Evolutionary conservation across 2,888 invertebrate species (phyloP), one percentile per base, ranked within the genome.

Genomic region (Platerodrilus igneus): DNA sequence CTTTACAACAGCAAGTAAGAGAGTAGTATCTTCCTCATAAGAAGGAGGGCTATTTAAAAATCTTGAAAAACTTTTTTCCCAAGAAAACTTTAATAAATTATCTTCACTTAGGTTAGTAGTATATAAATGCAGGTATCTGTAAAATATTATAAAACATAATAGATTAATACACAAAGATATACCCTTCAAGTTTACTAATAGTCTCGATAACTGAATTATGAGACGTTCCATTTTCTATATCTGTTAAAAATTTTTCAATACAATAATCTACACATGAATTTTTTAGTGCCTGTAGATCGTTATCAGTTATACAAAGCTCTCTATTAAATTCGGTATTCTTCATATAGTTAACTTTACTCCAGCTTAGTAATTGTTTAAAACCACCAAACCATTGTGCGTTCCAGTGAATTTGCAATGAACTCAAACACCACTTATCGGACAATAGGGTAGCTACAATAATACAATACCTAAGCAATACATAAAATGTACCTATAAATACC

Each of bases 41-140:
- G 81, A 77, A 1, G 84, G 84, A 27, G 79, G 74, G 2, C 79
- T 73, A 39, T 71, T 66, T 23, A 84, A 64, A 61, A 80, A 85
- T 22, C 80, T 70, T 17, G 69, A 67, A 49, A 81, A 75, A 1
- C 73, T 72, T 51, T 73, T 70, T 52, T 75, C 73, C 84, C 83
- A 85, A 6, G 78, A 75, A 41, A 79, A 67, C 22, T 66, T 62
- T 11, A 66, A 56, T 27, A 73, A 62, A 29, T 43, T 35, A 15
- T 25, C 36, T 25, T 58, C 71, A 62, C 48, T 59, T 56, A 36
- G 53, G 42, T 44, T 55, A 54, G 41, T 59, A 48, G 46, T 71
- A 51, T 55, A 76, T 41, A 57, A 67, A 58, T 53, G 37, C 11
- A 70, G 58, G 51, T 74, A 76, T 50, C 75, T 79, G 51, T 10